Conservation (phyloP, 2,797 vertebrate species). For the Pithecia hirsuta region DNA sequence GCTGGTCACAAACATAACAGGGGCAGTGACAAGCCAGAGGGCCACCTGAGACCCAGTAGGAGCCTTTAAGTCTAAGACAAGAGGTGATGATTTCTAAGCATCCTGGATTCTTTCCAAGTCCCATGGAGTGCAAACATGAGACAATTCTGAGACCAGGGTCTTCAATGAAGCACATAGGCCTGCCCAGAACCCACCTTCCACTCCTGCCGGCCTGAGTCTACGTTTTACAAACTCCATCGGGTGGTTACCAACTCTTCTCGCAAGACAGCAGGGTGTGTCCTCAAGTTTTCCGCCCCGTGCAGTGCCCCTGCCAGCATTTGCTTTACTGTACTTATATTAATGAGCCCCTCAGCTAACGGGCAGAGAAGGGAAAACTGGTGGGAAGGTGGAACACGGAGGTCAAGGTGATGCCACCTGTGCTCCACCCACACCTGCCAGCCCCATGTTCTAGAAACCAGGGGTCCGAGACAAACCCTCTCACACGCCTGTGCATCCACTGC, state of each 20-base stretch:
- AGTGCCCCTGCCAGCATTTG: neutral
- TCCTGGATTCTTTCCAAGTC: neutral
- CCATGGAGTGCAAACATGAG: neutral
- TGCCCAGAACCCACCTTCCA: neutral
- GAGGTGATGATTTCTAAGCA: too few species aligned
- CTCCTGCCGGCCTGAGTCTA: neutral
- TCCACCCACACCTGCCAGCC: neutral
- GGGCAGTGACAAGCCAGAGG: neutral
- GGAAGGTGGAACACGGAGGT: neutral
- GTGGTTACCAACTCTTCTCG: too few species aligned
- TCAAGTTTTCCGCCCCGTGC: rapidly evolving
- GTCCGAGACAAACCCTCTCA: neutral
- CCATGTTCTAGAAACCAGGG: neutral
- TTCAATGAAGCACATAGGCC: too few species aligned
- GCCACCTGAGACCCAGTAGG: neutral
- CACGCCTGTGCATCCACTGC: rapidly evolving
- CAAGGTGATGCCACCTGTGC: neutral
- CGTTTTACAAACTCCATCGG: neutral
- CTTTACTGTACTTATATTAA: neutral
- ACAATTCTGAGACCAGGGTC: too few species aligned
- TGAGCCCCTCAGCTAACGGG: neutral
- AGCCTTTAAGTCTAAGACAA: neutral
- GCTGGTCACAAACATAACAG: rapidly evolving
- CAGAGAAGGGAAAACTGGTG: neutral
- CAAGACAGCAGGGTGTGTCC: neutral